Base-by-base conservation (phyloP, 2,797 vertebrate species). In the Hippocampus kuda region DNA sequence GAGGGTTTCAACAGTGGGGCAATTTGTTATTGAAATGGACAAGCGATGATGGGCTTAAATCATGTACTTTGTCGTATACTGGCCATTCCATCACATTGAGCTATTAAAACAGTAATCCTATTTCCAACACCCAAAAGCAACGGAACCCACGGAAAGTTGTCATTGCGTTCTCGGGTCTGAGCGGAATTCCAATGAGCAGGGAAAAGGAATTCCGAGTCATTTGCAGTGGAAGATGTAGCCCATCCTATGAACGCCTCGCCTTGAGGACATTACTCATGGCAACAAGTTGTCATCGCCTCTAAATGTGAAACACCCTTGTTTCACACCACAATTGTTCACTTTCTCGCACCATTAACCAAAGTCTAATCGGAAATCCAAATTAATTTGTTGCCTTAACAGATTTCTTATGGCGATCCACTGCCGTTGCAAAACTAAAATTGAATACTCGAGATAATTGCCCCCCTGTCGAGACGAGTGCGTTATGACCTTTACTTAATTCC, bases 1-100 rank as follows among this genome's bases (percentile, higher is more conserved):
- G 68, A 68, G 70, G 81, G 81, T 74, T 59, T 70, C 69, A 67
- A 72, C 74, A 74, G 67, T 78, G 79, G 77, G 74, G 75, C 75
- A 75, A 72, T 86, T 79, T 79, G 72, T 81, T 81, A 79, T 53
- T 71, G 56, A 67, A 75, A 75, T 64, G 44, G 79, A 78, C 70
- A 77, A 75, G 66, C 49, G 57, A 72, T 78, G 71, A 83, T 71
- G 57, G 72, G 54, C 70, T 77, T 53, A 72, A 83, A 83, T 80
- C 71, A 76, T 66, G 63, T 64, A 6, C 34, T 38, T 38, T 38
- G 34, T 38, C 34, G 9, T 54, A 67, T 54, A 24, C 12, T 41
- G n/a, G 34, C 54, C 61, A 48, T 77, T 72, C 69, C 73, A 81
- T 82, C 67, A 74, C 65, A 74, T 64, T 4, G n/a, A 16, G 67